A percentile compares a stretch with the other conserved stretches of the same genome.
Evolutionary conservation across 2,888 invertebrate species (phyloP).

Genomic region (Crepidodera aurea): DNA sequence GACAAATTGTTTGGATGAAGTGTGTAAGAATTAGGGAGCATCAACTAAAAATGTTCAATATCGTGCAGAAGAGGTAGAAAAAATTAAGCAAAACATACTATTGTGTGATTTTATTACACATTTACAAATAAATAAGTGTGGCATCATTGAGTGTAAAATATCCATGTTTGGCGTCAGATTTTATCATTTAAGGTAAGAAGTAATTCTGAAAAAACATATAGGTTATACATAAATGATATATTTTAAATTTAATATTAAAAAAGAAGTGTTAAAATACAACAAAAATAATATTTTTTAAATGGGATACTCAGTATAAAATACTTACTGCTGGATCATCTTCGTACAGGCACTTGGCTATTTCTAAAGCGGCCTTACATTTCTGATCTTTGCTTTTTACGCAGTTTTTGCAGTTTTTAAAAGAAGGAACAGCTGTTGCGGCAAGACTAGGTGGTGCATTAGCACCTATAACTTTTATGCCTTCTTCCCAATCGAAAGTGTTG

Average conservation of each 20-base stretch:
- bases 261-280: too few species aligned
- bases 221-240: background rate
- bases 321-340: conserved; percentile 61
- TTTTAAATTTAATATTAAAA: too few species aligned
- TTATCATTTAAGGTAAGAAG: conserved; percentile 31
- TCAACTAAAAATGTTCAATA: too few species aligned
- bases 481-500: conserved; percentile 61
- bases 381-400: conserved; percentile 59
- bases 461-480: conserved; percentile 59
- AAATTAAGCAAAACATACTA: too few species aligned
- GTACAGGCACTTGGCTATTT: conserved; percentile 65
- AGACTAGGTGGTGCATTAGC: conserved; percentile 62
- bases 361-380: conserved; percentile 64
- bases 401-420: conserved; percentile 64
- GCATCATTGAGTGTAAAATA: background rate
- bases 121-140: conserved; percentile 3
- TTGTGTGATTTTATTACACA: background rate
- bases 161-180: background rate
- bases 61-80: too few species aligned
- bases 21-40: too few species aligned
- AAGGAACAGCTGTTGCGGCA: conserved; percentile 39
- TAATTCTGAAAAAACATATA: conserved; percentile 35
- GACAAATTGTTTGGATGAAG: too few species aligned
- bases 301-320: too few species aligned
- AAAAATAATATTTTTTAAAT: too few species aligned